phyloP scores from a whole-genome alignment of 2,888 invertebrate genomes.

The Octonoba sinensis region DNA sequence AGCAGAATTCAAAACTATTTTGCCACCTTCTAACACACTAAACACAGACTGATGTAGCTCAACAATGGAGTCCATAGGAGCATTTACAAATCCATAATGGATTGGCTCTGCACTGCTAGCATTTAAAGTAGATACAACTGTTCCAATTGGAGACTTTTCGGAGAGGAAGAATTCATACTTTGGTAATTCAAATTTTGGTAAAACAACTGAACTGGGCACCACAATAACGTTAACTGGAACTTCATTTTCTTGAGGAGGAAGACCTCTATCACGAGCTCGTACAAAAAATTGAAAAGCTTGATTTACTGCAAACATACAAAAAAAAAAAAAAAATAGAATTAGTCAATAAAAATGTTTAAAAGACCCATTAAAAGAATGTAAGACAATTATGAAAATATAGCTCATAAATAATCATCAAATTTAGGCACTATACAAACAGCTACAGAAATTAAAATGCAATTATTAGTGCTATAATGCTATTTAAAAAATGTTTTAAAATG shows the following conservation, averaged over 20 bases:
- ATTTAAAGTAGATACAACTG: constrained; percentile 79
- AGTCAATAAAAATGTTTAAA: too few relatives aligned
- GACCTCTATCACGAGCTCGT: constrained; percentile 86
- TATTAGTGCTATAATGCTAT: too few relatives aligned
- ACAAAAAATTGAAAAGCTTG: constrained; percentile 90
- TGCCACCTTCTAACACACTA: constrained; percentile 80
- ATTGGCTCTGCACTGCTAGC: constrained; percentile 78
- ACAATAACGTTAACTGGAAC: constrained; percentile 86
- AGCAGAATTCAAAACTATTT: constrained; percentile 81
- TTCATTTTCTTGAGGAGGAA: constrained; percentile 75
- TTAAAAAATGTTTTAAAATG: too few relatives aligned
- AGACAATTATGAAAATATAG: too few relatives aligned
- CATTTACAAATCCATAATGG: constrained; percentile 76
- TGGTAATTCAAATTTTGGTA: constrained; percentile 82
- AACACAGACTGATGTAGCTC: constrained; percentile 72
- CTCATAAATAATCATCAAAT: too few relatives aligned
- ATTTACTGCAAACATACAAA: too few relatives aligned
- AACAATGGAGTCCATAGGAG: constrained; percentile 70
- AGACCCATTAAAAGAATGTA: too few relatives aligned
- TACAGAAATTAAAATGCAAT: too few relatives aligned
- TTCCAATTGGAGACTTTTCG: constrained; percentile 81
- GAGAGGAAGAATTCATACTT: constrained; percentile 84
- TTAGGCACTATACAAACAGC: too few relatives aligned
- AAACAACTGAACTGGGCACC: constrained; percentile 80
- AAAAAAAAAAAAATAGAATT: constrained; percentile 68